Percentiles rank a stretch among this genome's conserved stretches.
Conservation (phyloP, 2,888 invertebrate genomes). For the Noctua comes region DNA sequence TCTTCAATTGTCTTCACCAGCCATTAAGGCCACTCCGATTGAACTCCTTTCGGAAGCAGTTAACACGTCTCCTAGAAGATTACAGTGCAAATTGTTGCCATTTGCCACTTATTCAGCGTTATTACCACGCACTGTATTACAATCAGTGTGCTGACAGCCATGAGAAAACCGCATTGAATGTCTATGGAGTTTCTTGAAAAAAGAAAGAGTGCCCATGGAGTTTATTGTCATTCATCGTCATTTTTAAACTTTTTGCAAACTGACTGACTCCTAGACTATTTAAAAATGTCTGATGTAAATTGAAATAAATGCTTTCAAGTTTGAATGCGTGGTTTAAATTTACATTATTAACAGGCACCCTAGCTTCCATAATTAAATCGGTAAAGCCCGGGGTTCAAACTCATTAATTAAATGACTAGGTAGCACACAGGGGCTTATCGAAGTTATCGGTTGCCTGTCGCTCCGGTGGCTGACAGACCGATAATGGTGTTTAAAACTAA, state of each 20-base stretch:
- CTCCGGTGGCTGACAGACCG: constrained; percentile 19
- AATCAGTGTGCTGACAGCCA: constrained; percentile 50
- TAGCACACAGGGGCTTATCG: constrained; percentile 28
- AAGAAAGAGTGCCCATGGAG: neutral
- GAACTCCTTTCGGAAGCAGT: constrained; percentile 28
- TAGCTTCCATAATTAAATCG: constrained; percentile 18
- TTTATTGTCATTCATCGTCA: neutral
- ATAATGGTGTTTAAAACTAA: constrained; percentile 19
- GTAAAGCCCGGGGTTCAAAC: neutral
- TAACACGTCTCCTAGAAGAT: constrained; percentile 35
- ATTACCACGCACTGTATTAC: constrained; percentile 52
- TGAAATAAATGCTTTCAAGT: neutral
- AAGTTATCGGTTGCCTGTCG: constrained; percentile 23
- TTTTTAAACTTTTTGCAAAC: neutral
- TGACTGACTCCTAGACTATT: neutral
- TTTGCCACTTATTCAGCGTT: constrained; percentile 34
- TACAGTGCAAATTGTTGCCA: constrained; percentile 19
- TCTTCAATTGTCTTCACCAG: constrained; percentile 14
- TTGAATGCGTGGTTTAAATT: neutral
- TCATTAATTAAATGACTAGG: constrained; percentile 29
- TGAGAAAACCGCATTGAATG: constrained; percentile 62
- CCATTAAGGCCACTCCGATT: constrained; percentile 27
- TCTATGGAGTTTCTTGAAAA: neutral
- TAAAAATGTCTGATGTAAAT: neutral
- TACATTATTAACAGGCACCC: neutral